Evolutionary conservation across 2,888 invertebrate genomes (phyloP), one percentile per base, ranked within the genome.

Genomic region (Steinernema carpocapsae): DNA sequence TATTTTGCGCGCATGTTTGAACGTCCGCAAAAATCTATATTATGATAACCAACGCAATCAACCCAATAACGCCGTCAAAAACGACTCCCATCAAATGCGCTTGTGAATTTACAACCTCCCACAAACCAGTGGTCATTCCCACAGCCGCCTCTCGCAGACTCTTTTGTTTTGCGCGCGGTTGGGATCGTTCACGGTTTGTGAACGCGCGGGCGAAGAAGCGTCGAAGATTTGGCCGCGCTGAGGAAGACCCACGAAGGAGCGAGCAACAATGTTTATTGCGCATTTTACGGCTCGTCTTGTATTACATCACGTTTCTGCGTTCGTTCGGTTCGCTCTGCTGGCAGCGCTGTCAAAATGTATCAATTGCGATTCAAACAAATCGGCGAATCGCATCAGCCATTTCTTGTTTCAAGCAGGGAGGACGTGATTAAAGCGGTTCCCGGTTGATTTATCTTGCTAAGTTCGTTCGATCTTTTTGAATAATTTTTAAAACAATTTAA

Each of bases 251-350:
- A 12, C 43, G 43, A 12, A 12, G 43, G 10, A 14, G 7, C 17
- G 56, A 17, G 48, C 48, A 19, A 12, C 56, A 26, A 22, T 56
- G 56, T 56, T 56, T 56, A 56, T 56, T 56, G 56, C 56, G 56
- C 56, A 56, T 56, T 56, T 56, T 56, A 56, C 56, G 56, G 56
- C 56, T 56, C 56, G 56, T 56, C 56, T 56, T 56, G 56, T 56
- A 56, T 24, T 22, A 56, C 56, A 56, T 56, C 56, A 56, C 56
- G 56, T 56, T 24, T 10, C 4, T 6, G 19, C 24, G 56, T 19
- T 10, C 26, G 56, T 43, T 7, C 14, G 10, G 43, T 43, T 43
- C 43, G 43, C 14, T 43, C 14, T 14, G 24, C 12, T 12, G n/a
- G 24, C 56, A 10, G 26, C 22, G 3, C 26, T 56, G 56, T 56